Evolutionary conservation across 2,888 invertebrate genomes (phyloP), one percentile per base, ranked within the genome.

Genomic region (Apamea sordens): DNA sequence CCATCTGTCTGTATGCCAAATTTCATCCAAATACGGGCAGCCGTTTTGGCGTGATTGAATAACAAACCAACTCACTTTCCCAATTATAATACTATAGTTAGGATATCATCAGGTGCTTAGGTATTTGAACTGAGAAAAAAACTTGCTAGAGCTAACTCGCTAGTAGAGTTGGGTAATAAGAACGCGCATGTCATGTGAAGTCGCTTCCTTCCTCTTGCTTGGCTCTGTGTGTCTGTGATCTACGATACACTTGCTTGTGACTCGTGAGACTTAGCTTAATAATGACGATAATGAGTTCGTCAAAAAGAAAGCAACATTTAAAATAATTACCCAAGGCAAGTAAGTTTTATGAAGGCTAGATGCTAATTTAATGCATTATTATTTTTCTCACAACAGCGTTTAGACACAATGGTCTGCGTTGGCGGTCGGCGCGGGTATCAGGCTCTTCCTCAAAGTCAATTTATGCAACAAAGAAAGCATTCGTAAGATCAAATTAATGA

Each of bases 281-380:
- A 69, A 73, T 63, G 21, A 76, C 64, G 50, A 50, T 69, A 77
- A 78, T 67, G 75, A 84, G 53, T 36, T 64, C 82, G 53, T 73
- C 56, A 71, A 83, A 73, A 85, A 85, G 85, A 85, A 86, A 85
- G 84, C 70, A 79, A 47, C 63, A 73, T 74, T 64, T 69, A 59
- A 50, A 13, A 67, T 73, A 76, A 76, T 76, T 76, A 76, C 36
- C 21, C 73, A 82, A 82, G 70, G n/a, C 18, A 73, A 82, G 32
- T 59, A 53, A 8, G 73, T 73, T 74, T 76, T 59, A 76, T 61
- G 74, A 75, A 85, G 67, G 76, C 68, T 65, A 44, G 47, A 79
- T 79, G 79, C 41, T 79, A 78, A 84, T 84, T 69, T 32, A 63
- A 83, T 64, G 53, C 67, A 64, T 74, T 44, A 32, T 65, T 59